Percentiles rank a stretch among this genome's conserved stretches.
Conservation (phyloP, 2,888 invertebrate genomes). For the Gasteruption jaculator region DNA sequence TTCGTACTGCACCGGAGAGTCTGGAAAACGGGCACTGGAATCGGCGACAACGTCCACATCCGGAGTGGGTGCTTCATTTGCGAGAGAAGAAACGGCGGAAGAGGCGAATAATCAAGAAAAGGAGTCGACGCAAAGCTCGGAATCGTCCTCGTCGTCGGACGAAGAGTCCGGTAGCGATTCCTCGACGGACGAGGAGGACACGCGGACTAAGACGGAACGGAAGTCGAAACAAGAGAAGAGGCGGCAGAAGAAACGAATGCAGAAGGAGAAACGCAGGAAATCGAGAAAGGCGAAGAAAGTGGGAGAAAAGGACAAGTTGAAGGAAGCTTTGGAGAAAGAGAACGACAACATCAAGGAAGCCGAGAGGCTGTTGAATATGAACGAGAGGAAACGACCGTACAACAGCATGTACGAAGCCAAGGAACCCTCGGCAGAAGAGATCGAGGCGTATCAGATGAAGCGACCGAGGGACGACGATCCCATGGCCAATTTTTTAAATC, state of each 20-base stretch:
- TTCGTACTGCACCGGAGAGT: constrained; percentile 83
- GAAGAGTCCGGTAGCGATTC: constrained; percentile 19
- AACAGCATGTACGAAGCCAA: constrained; percentile 85
- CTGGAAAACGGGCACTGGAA: constrained; percentile 52
- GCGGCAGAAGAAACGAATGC: constrained; percentile 33
- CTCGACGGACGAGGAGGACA: constrained; percentile 27
- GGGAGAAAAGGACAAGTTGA: constrained; percentile 56
- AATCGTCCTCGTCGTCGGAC: constrained; percentile 7
- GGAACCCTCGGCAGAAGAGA: constrained; percentile 84
- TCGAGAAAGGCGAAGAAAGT: constrained; percentile 41
- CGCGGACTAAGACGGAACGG: constrained; percentile 18
- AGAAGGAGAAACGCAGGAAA: constrained; percentile 43
- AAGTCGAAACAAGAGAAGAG: constrained; percentile 28
- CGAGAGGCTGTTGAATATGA: constrained; percentile 63
- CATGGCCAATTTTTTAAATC: constrained; percentile 72
- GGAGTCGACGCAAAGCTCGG: constrained; percentile 14
- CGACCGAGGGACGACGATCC: constrained; percentile 84
- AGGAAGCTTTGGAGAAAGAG: constrained; percentile 65
- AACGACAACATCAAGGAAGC: constrained; percentile 60
- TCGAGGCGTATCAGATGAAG: constrained; percentile 91
- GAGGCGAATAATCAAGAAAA: constrained; percentile 26
- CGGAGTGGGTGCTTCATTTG: not conserved
- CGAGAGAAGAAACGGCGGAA: constrained; percentile 27
- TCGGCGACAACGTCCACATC: constrained; percentile 11
- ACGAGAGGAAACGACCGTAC: constrained; percentile 89